A percentile compares a stretch with the other conserved stretches of the same genome.
phyloP scores from a whole-genome alignment of 2,888 invertebrate genomes.

The Pseudoips prasinana region DNA sequence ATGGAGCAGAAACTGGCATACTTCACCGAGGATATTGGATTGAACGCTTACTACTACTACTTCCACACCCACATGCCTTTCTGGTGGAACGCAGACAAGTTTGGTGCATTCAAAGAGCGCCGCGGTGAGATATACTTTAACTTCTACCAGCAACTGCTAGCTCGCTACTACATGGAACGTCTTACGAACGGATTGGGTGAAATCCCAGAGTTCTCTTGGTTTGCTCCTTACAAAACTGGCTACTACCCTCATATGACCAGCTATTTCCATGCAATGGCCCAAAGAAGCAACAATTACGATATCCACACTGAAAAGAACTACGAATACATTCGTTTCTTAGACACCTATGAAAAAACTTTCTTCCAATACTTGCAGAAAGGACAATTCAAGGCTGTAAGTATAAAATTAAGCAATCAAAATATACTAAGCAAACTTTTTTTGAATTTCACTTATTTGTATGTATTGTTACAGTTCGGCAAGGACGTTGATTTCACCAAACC shows the following conservation, averaged over 20 bases:
- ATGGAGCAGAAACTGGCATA: slow-evolving; percentile 84
- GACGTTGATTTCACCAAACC: slow-evolving; percentile 55
- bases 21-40: slow-evolving; percentile 86
- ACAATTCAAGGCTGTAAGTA: slow-evolving; percentile 81
- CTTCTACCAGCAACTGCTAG: slow-evolving; percentile 85
- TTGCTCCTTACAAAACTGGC: slow-evolving; percentile 75
- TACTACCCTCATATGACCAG: slow-evolving; percentile 47
- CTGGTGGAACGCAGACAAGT: slow-evolving; percentile 81
- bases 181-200: slow-evolving; percentile 83
- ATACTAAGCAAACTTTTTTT: background rate
- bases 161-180: slow-evolving; percentile 87
- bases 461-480: slow-evolving; percentile 53
- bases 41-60: slow-evolving; percentile 85
- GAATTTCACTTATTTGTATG: background rate
- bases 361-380: slow-evolving; percentile 76
- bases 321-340: slow-evolving; percentile 78
- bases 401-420: background rate
- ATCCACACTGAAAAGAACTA: slow-evolving; percentile 72
- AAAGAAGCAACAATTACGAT: slow-evolving; percentile 82
- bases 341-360: slow-evolving; percentile 81
- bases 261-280: slow-evolving; percentile 72
- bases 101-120: slow-evolving; percentile 72
- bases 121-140: slow-evolving; percentile 85
- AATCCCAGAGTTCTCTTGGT: slow-evolving; percentile 84
- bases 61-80: slow-evolving; percentile 84